phyloP scores from a whole-genome alignment of 2,888 invertebrate genomes.

The Peribatodes rhomboidaria region DNA sequence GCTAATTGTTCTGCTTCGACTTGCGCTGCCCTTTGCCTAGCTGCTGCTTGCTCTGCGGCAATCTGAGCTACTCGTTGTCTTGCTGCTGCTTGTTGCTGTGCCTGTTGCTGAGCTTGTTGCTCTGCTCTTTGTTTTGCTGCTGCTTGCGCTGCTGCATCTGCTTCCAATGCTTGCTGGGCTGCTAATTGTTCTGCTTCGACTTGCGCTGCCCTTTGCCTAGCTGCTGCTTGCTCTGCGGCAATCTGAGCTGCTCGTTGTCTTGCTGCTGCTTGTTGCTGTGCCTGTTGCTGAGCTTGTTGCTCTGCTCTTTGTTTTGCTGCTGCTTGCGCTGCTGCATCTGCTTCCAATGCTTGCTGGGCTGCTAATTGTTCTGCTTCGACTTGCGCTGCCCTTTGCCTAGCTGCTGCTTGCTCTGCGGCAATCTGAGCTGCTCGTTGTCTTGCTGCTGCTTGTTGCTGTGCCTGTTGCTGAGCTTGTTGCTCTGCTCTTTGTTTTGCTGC shows the following conservation, averaged over 20 bases:
- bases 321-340: neutral
- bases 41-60: neutral
- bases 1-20: neutral
- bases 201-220: neutral
- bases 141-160: neutral
- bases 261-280: neutral
- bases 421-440: neutral
- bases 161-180: neutral
- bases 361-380: neutral
- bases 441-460: neutral
- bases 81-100: constrained; percentile 2
- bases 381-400: neutral
- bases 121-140: neutral
- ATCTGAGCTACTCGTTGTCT: neutral
- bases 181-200: too few species aligned
- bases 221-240: neutral
- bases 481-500: neutral
- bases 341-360: neutral
- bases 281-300: constrained; percentile 1
- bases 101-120: constrained; percentile 7
- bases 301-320: neutral
- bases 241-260: too few species aligned
- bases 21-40: neutral
- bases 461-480: neutral
- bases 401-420: neutral